Conservation (phyloP, 2,888 invertebrate species). For the Odontomyia ornata region DNA sequence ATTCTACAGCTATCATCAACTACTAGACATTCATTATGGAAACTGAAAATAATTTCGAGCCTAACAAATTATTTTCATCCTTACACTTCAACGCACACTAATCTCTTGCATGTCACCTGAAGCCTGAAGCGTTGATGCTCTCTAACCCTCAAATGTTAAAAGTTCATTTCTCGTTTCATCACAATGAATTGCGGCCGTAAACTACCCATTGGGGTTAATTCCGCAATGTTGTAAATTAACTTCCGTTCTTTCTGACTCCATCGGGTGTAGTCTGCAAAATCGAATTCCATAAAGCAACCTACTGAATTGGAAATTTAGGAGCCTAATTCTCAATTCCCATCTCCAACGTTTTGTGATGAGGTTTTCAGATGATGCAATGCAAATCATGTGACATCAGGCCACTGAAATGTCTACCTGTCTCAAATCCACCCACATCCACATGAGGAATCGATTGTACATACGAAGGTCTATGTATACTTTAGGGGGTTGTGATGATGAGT, state of each 20-base stretch:
- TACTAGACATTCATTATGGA: no score
- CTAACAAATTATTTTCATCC: no score
- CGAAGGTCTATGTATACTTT: neutral
- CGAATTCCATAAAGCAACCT: slow-evolving; percentile 1
- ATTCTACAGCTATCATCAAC: no score
- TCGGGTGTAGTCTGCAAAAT: neutral
- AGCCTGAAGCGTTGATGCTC: neutral
- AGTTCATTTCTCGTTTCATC: neutral
- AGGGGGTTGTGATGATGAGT: neutral
- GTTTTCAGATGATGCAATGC: neutral
- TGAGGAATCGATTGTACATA: no score
- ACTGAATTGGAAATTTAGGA: slow-evolving; percentile 20
- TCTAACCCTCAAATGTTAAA: neutral
- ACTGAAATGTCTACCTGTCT: neutral
- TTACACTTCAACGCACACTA: no score
- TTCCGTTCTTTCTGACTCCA: neutral
- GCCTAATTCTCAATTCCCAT: slow-evolving; percentile 6
- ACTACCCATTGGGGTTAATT: neutral
- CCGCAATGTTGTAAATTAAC: neutral
- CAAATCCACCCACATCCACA: neutral
- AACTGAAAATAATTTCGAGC: no score
- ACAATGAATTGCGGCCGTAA: slow-evolving; percentile 6
- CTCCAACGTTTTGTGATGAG: neutral
- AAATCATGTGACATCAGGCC: neutral
- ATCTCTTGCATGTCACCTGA: neutral